A percentile compares a stretch with the other conserved stretches of the same genome.
Conservation (phyloP, 2,113 vertebrate genomes). For the Notiomystis cincta region DNA sequence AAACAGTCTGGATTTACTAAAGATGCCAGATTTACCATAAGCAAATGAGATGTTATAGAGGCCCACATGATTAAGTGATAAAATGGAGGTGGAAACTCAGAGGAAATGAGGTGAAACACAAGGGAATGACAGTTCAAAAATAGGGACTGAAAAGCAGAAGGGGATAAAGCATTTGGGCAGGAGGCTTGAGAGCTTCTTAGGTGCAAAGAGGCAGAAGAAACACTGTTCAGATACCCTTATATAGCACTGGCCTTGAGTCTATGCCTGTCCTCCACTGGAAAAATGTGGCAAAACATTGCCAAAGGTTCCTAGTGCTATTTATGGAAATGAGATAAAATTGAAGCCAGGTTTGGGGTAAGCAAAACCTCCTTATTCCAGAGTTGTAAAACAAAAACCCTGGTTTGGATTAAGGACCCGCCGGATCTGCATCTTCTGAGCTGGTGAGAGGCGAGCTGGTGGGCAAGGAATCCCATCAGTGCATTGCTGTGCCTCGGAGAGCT, state of each 20-base stretch:
- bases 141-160: background rate
- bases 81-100: slow-evolving; percentile 41
- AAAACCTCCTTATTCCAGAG: slow-evolving; percentile 25
- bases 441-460: background rate
- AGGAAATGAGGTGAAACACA: slow-evolving; percentile 48
- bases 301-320: slow-evolving; percentile 54
- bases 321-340: slow-evolving; percentile 66
- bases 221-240: background rate
- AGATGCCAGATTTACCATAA: slow-evolving; percentile 46
- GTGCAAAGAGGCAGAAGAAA: background rate
- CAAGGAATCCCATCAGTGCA: accelerated
- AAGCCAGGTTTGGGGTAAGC: slow-evolving; percentile 59
- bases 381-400: slow-evolving; percentile 49
- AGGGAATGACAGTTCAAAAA: slow-evolving; percentile 17
- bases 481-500: background rate
- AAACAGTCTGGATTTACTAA: slow-evolving; percentile 64
- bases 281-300: slow-evolving; percentile 34
- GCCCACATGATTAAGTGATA: slow-evolving; percentile 33
- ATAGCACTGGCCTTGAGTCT: background rate
- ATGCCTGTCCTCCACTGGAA: slow-evolving; percentile 2
- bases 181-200: background rate
- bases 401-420: slow-evolving; percentile 31
- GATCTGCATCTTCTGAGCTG: slow-evolving; percentile 7
- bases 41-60: slow-evolving; percentile 34
- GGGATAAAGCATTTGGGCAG: background rate